Evolutionary conservation across 2,113 vertebrate genomes (phyloP), one percentile per base, ranked within the genome.

Genomic region (Pterocles gutturalis): DNA sequence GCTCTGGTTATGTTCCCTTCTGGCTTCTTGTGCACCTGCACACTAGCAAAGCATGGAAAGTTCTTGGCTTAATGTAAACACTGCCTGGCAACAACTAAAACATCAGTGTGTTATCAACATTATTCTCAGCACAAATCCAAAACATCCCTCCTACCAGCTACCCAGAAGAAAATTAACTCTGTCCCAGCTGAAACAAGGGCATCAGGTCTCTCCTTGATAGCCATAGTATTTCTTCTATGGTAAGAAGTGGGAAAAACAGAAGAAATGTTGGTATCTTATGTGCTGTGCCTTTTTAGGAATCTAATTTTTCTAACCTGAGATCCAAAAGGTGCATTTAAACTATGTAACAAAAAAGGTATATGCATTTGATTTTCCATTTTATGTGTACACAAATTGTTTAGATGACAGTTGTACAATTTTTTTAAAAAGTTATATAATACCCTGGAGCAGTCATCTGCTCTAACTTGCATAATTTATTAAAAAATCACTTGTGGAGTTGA

Each of bases 371-470:
- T 85, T 90, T 65, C 66, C 26, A 62, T 54, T 76, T 85, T 64
- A 53, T 61, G 22, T 29, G n/a, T 82, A 87, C 38, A 82, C 48
- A 72, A 89, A 89, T 82, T 79, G 77, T 89, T 95, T 89, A 72
- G 62, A 80, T 83, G 51, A 71, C 55, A 87, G 89, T 92, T 91
- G 80, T 84, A 93, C n/a, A 26, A 11, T 78, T 76, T 34, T 41
- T 55, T 54, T n/a, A 1, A 3, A 4, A 8, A 96, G 64, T 87
- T 96, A 72, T 90, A 72, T 80, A 93, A 91, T 95, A 94, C 65
- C 81, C 89, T 53, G 70, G 83, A 89, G 91, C 73, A 91, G 73
- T 96, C 81, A 85, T 91, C 91, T 87, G 80, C 77, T 95, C 54
- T 49, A 49, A 75, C 85, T 87, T 76, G 61, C 53, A 69, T 76